A percentile compares a stretch with the other conserved stretches of the same genome.
Evolutionary conservation across 2,797 vertebrate species (phyloP).

Genomic region (Coreius guichenoti): DNA sequence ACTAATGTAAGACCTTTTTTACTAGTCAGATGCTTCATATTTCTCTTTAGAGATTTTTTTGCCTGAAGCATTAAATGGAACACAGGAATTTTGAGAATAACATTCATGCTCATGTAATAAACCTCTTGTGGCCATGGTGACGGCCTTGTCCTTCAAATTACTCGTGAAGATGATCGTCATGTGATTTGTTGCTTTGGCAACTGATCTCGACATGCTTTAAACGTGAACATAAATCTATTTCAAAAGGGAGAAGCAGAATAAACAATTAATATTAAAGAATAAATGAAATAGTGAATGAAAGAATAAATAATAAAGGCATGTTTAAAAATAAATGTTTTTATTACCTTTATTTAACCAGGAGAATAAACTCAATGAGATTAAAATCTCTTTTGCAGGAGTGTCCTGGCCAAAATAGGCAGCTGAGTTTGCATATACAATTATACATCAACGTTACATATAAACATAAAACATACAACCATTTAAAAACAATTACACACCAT

Average conservation of each 20-base stretch:
- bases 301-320: background rate
- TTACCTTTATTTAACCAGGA: no score
- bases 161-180: conserved; percentile 27
- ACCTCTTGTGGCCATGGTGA: conserved; percentile 26
- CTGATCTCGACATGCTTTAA: conserved; percentile 42
- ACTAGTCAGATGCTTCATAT: background rate
- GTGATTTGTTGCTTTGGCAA: conserved; percentile 61
- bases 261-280: background rate
- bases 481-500: no score
- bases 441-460: no score
- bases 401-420: no score
- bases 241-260: background rate
- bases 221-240: conserved; percentile 1
- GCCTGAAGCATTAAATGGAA: background rate
- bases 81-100: background rate
- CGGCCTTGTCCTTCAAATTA: conserved; percentile 45
- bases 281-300: background rate
- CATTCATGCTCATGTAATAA: background rate
- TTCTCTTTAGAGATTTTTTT: background rate
- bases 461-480: no score
- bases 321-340: background rate
- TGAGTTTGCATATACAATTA: no score
- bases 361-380: no score
- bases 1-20: background rate
- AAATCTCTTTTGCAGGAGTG: no score